phyloP scores from a whole-genome alignment of 2,888 invertebrate species.

The Caenorhabditis uteleia region DNA sequence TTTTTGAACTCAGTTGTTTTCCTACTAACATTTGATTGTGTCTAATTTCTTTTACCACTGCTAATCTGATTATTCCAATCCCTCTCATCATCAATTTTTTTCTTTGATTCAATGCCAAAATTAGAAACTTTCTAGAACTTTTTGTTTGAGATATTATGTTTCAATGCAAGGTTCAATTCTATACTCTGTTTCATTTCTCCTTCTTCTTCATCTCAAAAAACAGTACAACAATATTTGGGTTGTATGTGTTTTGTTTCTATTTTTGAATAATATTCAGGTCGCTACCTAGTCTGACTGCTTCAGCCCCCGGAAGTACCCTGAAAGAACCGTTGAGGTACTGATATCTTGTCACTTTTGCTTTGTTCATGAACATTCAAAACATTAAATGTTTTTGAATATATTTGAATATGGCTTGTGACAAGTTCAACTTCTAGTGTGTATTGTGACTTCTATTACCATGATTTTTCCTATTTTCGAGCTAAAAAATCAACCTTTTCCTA shows the following conservation, averaged over 20 bases:
- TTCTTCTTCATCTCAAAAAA: not conserved
- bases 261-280: slow-evolving; percentile 45
- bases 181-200: too few species aligned
- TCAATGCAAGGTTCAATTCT: too few species aligned
- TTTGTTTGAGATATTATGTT: too few species aligned
- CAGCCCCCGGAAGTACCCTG: slow-evolving; percentile 56
- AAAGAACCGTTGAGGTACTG: slow-evolving; percentile 60
- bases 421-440: not conserved
- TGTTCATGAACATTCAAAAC: too few species aligned
- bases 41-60: too few species aligned
- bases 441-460: slow-evolving; percentile 1
- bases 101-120: too few species aligned
- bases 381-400: slow-evolving; percentile 4
- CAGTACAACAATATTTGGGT: slow-evolving; percentile 2
- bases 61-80: too few species aligned
- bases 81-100: too few species aligned
- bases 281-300: slow-evolving; percentile 59
- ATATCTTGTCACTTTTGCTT: not conserved
- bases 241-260: slow-evolving; percentile 1
- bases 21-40: slow-evolving; percentile 16
- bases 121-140: too few species aligned
- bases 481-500: slow-evolving; percentile 9
- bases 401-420: too few species aligned
- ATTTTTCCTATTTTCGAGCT: slow-evolving; percentile 2
- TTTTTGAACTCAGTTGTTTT: not conserved